Conservation (phyloP, 2,113 vertebrate species). For the Anser cygnoides region DNA sequence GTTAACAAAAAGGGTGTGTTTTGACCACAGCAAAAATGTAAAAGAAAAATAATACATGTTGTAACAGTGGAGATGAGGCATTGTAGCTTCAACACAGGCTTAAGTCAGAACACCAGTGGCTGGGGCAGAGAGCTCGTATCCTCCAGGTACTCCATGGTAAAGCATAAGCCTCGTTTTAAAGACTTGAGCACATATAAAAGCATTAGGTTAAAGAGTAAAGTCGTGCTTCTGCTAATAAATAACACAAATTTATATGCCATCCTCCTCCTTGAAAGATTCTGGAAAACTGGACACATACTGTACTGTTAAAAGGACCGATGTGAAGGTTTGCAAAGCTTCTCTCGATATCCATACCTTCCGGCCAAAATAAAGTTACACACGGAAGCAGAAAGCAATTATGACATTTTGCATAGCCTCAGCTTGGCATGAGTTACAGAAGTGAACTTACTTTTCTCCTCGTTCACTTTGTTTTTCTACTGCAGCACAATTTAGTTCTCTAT, state of each 20-base stretch:
- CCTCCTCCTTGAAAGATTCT: neutral
- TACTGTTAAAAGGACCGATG: neutral
- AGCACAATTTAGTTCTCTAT: neutral
- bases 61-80: constrained; percentile 20
- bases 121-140: neutral
- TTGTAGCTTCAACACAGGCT: neutral
- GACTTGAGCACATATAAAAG: neutral
- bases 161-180: neutral
- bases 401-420: neutral
- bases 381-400: neutral
- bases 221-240: neutral
- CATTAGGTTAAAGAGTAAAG: neutral
- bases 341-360: neutral
- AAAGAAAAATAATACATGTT: neutral
- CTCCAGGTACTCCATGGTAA: neutral
- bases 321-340: neutral
- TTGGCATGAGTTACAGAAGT: neutral
- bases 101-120: neutral
- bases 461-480: neutral
- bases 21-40: constrained; percentile 26
- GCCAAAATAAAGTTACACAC: neutral
- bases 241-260: neutral
- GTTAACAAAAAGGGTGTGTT: constrained; percentile 12
- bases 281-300: neutral
- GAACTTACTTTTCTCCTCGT: neutral